Base-by-base conservation (phyloP, 2,797 vertebrate genomes). In the Mycteria americana region DNA sequence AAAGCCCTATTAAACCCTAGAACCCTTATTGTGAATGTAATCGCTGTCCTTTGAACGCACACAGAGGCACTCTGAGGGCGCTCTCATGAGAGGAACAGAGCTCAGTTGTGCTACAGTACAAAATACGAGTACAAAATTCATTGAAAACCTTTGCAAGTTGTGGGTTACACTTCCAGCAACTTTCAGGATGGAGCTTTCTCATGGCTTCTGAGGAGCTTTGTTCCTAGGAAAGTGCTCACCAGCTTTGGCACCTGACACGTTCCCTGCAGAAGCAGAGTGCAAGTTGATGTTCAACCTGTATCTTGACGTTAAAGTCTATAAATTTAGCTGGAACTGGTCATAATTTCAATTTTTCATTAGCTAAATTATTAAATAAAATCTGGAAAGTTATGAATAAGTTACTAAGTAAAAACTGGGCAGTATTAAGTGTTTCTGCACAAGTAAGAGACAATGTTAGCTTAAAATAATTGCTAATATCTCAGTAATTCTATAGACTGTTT, bases 51-150 rank as follows among this genome's bases (percentile, higher is more conserved):
- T 70, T 37, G 51, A 81, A 50, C 10, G 25, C 3, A 9, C 30
- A 8, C 12, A 54, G 24, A 43, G 28, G 28, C 25, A 30, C 28
- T 82, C 28, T n/a, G 60, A 82, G 23, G 43, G 60, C 46, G 43
- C 18, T 10, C 15, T n/a, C 5, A 3, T 11, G 7, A 16, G 64
- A 33, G 31, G 43, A 74, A 23, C 7, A 19, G 31, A 63, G 17
- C 41, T 69, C 27, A 16, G 0, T 31, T 18, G 9, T 14, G 37
- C n/a, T 53, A 11, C 27, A 15, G 13, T 1, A 5, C 33, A 33
- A 64, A 87, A 67, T 2, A 11, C 0, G 3, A 70, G 4, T 1
- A 1, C 16, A 59, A 82, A 76, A 48, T 21, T 11, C 4, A 17
- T 3, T 1, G 1, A 16, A 54, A 84, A 59, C 6, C 11, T 89